Evolutionary conservation across 2,797 vertebrate genomes (phyloP).

Genomic region (Scomberomorus guttatus): DNA sequence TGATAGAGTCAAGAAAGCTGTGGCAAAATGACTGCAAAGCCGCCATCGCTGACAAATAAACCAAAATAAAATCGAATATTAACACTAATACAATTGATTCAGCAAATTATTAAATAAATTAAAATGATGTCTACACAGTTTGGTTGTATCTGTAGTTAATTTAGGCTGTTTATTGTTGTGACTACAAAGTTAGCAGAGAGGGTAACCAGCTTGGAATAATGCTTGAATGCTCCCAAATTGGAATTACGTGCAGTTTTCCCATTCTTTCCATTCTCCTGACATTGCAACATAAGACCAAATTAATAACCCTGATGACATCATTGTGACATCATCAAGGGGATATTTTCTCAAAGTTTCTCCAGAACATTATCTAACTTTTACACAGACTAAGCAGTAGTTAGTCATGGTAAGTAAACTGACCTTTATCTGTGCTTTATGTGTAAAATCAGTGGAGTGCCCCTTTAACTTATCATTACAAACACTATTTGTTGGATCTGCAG

Average conservation of each 20-base stretch:
- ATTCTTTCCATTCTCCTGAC: neutral
- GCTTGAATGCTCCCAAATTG: neutral
- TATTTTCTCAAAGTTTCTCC: slow-evolving; percentile 1
- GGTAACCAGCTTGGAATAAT: neutral
- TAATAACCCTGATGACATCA: slow-evolving; percentile 6
- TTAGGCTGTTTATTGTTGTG: neutral
- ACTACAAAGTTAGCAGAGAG: neutral
- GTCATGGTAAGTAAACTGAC: neutral
- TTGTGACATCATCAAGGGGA: neutral
- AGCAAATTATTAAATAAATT: too few species aligned
- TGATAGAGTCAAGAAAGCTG: neutral
- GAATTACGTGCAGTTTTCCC: neutral
- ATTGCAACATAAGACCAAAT: neutral
- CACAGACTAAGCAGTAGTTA: neutral
- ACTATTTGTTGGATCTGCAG: slow-evolving; percentile 72
- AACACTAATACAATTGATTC: neutral
- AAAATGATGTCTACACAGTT: neutral
- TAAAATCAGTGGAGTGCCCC: neutral
- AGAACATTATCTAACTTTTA: neutral
- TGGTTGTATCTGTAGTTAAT: neutral
- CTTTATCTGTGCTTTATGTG: neutral
- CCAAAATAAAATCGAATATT: neutral
- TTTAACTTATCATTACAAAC: neutral
- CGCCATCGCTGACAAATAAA: too few species aligned
- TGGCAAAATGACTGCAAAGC: neutral